phyloP scores from a whole-genome alignment of 1,140 invertebrate species.

The Gryllus bimaculatus region DNA sequence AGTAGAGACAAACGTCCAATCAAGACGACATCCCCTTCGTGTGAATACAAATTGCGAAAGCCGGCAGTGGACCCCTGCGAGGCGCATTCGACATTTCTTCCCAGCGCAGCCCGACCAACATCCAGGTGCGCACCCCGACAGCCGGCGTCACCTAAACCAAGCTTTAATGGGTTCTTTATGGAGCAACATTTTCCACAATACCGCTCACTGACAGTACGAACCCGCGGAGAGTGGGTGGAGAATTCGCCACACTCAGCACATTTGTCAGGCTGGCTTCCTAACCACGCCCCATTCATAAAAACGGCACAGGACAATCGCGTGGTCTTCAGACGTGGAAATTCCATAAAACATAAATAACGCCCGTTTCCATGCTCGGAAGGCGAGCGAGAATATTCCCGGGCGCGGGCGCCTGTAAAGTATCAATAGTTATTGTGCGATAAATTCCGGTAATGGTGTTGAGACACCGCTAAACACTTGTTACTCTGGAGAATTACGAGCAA shows the following conservation, averaged over 20 bases:
- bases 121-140: too few relatives aligned
- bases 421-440: not conserved
- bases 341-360: not conserved
- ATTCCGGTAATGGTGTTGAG: not conserved
- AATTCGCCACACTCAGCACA: not conserved
- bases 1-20: too few relatives aligned
- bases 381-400: not conserved
- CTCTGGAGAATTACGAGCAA: not conserved
- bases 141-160: not conserved
- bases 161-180: not conserved
- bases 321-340: not conserved
- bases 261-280: not conserved
- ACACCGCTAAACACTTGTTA: not conserved
- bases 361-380: not conserved
- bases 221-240: not conserved
- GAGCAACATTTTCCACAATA: not conserved
- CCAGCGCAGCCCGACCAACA: too few relatives aligned
- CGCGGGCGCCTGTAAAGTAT: not conserved
- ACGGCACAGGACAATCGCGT: not conserved
- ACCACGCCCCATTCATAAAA: not conserved
- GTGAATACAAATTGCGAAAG: too few relatives aligned
- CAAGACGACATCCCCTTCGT: too few relatives aligned
- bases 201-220: not conserved
- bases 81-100: too few relatives aligned
- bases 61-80: too few relatives aligned